A percentile compares a stretch with the other conserved stretches of the same genome.
Evolutionary conservation across 64 coral and sea anemone species (phyloP).

Genomic region (Dendrophyllia cribrosa): DNA sequence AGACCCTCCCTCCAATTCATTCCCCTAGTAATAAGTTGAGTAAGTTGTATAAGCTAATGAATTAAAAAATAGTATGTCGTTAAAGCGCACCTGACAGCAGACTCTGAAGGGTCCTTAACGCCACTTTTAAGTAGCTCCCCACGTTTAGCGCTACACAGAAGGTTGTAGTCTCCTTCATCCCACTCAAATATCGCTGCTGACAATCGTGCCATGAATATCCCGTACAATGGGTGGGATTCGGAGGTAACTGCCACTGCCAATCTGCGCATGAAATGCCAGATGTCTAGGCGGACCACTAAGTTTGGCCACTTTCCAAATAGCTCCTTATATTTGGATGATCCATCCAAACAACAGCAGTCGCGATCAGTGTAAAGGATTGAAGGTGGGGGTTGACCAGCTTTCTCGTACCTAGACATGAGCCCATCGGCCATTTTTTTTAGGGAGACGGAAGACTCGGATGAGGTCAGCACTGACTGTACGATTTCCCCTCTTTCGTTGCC

Average conservation of each 20-base stretch:
- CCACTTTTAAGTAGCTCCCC: neutral
- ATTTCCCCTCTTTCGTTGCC: constrained; percentile 64
- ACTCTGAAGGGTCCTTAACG: neutral
- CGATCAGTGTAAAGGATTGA: constrained; percentile 21
- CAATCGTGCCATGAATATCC: constrained; percentile 24
- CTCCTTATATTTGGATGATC: neutral
- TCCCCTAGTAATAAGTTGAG: no score
- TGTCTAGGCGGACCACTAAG: constrained; percentile 35
- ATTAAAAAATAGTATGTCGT: no score
- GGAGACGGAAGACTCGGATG: neutral
- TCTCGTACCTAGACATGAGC: neutral
- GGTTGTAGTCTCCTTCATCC: neutral
- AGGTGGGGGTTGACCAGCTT: neutral
- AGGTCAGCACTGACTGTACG: constrained; percentile 48
- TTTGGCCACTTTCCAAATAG: constrained; percentile 20
- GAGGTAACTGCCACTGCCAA: constrained; percentile 2
- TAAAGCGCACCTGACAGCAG: neutral
- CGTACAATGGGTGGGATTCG: constrained; percentile 58
- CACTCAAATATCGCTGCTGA: constrained; percentile 12
- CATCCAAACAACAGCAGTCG: constrained; percentile 20
- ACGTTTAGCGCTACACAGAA: neutral
- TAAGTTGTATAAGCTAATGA: no score
- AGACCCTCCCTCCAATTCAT: no score
- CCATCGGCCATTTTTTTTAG: constrained; percentile 48
- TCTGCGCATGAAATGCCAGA: constrained; percentile 68